Base-by-base conservation (phyloP, 1,140 invertebrate genomes). In the Ostrea edulis region DNA sequence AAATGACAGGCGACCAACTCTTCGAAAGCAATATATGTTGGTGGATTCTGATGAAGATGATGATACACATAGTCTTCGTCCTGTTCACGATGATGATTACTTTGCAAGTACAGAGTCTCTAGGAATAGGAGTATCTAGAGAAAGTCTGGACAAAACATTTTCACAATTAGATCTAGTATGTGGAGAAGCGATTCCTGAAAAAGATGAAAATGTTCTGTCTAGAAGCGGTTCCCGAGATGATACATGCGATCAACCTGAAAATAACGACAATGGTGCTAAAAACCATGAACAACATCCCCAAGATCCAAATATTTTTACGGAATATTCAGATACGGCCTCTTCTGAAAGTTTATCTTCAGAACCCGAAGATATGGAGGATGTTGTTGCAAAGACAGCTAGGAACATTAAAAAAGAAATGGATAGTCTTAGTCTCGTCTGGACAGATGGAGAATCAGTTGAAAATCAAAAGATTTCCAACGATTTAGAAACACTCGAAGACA, bases 31-130 rank as follows among this genome's bases (percentile, higher is more conserved):
- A 20, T 55, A 85, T 8, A 58, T 85, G 9, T 8, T 85, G 1
- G 55, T 85, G 14, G 83, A 85, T 35, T 85, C 83, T 58, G 83
- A 85, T 44, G 83, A 85, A 20, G 83, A 85, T 58, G 83, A 85
- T 55, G 55, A 55, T 44, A 62, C 25, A 20, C 51, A 35, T 44
- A 85, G 83, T 22, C 29, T 35, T 44, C 55, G 53, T 25, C 53
- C 83, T 25, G 55, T 85, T 12, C n/a, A 85, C 29, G 83, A 85
- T 85, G 83, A 85, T 62, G 83, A 85, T 55, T 85, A 85, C 8
- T 85, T 85, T 62, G 83, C 83, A 11, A 85, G 83, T 29, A 85
- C 83, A 54, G 83, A 85, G 29, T 85, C 83, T 20, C 29, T 85
- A 17, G 83, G 83, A 58, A 85, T 85, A 25, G 83, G 83, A 11